Percentiles rank a stretch among this genome's conserved stretches.
Conservation (phyloP, 2,888 invertebrate genomes). For the Drosophila borborema region DNA sequence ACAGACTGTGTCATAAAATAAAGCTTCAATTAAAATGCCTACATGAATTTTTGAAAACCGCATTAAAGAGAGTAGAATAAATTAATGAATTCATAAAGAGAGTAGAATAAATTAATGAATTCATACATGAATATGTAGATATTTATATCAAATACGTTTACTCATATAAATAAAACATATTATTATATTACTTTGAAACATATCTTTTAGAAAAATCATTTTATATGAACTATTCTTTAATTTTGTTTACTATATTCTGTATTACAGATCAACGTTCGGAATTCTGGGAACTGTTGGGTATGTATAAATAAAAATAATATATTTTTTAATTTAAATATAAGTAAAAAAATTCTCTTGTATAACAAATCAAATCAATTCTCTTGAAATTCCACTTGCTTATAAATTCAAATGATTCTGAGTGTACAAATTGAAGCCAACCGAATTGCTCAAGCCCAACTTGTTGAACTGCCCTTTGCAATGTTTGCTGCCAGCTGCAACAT, state of each 20-base stretch:
- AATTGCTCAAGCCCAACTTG: background rate
- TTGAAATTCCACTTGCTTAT: background rate
- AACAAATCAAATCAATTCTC: background rate
- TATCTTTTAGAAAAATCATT: background rate
- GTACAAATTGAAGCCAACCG: background rate
- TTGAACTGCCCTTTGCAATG: slow-evolving; percentile 23
- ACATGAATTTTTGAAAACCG: no score
- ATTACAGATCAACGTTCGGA: background rate
- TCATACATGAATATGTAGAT: no score
- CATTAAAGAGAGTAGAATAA: no score
- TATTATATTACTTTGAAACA: background rate
- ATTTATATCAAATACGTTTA: background rate
- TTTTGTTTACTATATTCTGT: background rate
- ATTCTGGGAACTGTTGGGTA: background rate
- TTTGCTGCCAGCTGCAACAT: slow-evolving; percentile 39
- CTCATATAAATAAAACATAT: background rate
- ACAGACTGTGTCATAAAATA: no score
- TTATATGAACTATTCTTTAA: background rate
- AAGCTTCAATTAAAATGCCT: no score
- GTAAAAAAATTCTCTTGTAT: no score
- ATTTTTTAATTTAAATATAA: background rate
- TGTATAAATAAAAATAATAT: background rate
- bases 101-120: no score
- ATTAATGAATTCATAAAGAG: no score
- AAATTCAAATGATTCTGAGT: background rate